Conservation (phyloP, 2,888 invertebrate genomes). For the Dicranocentrus wangi region DNA sequence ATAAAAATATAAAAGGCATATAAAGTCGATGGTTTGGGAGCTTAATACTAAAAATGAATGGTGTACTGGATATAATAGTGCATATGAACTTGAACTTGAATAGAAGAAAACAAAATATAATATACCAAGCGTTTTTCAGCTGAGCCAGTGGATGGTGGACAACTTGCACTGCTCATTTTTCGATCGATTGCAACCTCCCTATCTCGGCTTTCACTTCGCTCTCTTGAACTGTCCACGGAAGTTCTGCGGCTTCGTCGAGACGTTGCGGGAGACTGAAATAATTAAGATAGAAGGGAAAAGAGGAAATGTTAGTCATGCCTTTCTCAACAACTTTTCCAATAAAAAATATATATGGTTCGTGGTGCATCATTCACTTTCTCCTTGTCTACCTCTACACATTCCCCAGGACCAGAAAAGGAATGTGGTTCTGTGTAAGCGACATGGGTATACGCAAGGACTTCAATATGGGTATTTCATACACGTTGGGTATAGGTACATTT, state of each 20-base stretch:
- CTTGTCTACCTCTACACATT: too few relatives aligned
- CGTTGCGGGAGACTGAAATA: slow-evolving; percentile 72
- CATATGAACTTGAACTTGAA: slow-evolving; percentile 1
- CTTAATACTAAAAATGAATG: neutral
- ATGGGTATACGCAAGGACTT: too few relatives aligned
- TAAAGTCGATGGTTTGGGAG: too few relatives aligned
- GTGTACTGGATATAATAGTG: slow-evolving; percentile 17
- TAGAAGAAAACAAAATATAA: neutral
- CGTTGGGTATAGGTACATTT: too few relatives aligned
- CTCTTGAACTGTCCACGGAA: slow-evolving; percentile 70
- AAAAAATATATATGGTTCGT: too few relatives aligned
- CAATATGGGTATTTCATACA: too few relatives aligned
- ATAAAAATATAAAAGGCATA: too few relatives aligned
- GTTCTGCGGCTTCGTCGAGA: slow-evolving; percentile 72
- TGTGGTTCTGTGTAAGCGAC: too few relatives aligned
- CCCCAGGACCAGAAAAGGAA: too few relatives aligned
- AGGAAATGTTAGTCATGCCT: slow-evolving; percentile 31
- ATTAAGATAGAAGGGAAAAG: slow-evolving; percentile 66
- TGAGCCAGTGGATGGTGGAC: slow-evolving; percentile 70
- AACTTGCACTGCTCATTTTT: slow-evolving; percentile 73
- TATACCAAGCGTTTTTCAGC: slow-evolving; percentile 73
- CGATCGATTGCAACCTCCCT: slow-evolving; percentile 73
- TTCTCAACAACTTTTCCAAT: slow-evolving; percentile 28
- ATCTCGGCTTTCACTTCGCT: slow-evolving; percentile 70
- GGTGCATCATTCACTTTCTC: too few relatives aligned